phyloP scores from a whole-genome alignment of 53 echinoderm and acorn worm species.

The Astropecten irregularis region DNA sequence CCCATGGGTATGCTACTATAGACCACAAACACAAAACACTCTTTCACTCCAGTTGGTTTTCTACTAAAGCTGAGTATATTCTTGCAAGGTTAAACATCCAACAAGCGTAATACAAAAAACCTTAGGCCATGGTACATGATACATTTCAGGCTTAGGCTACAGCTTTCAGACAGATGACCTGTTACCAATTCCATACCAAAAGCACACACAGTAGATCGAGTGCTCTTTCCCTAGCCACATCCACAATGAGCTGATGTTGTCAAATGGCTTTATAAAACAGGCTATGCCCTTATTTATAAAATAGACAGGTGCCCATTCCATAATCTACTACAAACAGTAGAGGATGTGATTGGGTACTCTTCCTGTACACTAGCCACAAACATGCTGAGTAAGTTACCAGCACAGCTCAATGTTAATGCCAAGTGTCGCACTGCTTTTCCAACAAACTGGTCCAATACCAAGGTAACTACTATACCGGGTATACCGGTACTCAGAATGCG shows the following conservation, averaged over 20 bases:
- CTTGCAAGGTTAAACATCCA: constrained; percentile 70
- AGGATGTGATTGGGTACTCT: constrained; percentile 1
- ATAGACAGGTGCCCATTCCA: constrained; percentile 17
- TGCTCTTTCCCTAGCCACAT: constrained; percentile 16
- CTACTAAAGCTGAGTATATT: constrained; percentile 73
- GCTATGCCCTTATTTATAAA: constrained; percentile 30
- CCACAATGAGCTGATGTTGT: too few relatives aligned
- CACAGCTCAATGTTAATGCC: too few relatives aligned
- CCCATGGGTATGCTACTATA: too few relatives aligned
- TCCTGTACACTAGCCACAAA: too few relatives aligned
- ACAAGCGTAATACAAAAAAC: constrained; percentile 63
- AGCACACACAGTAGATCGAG: constrained; percentile 3
- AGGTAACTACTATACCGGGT: too few relatives aligned
- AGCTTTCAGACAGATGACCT: constrained; percentile 48
- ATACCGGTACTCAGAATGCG: too few relatives aligned
- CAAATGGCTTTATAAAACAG: too few relatives aligned
- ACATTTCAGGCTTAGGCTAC: constrained; percentile 38
- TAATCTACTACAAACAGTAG: constrained; percentile 7
- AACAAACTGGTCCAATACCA: too few relatives aligned
- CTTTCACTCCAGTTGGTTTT: constrained; percentile 25
- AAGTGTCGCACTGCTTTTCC: too few relatives aligned
- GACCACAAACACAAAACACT: background rate
- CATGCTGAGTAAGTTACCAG: too few relatives aligned
- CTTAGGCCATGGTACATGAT: constrained; percentile 39
- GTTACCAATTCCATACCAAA: constrained; percentile 12